Evolutionary conservation across 1,140 invertebrate genomes (phyloP).

Genomic region (roundworm (Caenorhabditis elegans)): WBcel235 BX284605.5:8554001-8554500

Average conservation of each 20-base stretch:
- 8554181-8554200: background rate
- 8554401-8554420: slow-evolving; percentile 49
- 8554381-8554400: slow-evolving; percentile 54
- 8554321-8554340: slow-evolving; percentile 54
- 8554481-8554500: slow-evolving; percentile 54
- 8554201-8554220: slow-evolving; percentile 70
- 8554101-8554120: no score
- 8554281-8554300: slow-evolving; percentile 80
- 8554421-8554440: background rate
- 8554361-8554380: slow-evolving; percentile 54
- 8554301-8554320: slow-evolving; percentile 56
- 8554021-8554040: no score
- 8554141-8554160: no score
- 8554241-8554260: slow-evolving; percentile 74
- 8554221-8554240: slow-evolving; percentile 66
- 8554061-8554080: no score
- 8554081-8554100: no score
- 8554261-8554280: slow-evolving; percentile 95
- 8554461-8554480: slow-evolving; percentile 52
- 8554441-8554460: slow-evolving; percentile 57
- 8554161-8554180: no score
- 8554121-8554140: no score
- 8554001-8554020: no score
- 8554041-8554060: no score
- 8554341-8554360: slow-evolving; percentile 59